Evolutionary conservation across 2,888 invertebrate genomes (phyloP).

Genomic region (Pherbina coryleti): DNA sequence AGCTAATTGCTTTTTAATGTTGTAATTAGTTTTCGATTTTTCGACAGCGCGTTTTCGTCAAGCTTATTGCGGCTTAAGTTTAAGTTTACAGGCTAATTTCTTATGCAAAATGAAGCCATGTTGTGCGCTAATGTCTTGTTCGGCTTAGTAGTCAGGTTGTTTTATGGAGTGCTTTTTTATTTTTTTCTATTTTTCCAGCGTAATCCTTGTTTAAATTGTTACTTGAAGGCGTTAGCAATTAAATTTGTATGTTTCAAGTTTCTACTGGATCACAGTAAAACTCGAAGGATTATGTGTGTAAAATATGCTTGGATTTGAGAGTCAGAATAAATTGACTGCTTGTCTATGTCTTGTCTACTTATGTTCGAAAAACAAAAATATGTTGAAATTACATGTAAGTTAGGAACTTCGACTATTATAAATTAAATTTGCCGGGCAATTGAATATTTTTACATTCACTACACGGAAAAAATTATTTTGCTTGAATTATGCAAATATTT

Average conservation of each 20-base stretch:
- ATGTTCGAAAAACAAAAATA: too few species aligned
- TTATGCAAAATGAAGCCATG: slow-evolving; percentile 60
- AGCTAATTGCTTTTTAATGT: slow-evolving; percentile 67
- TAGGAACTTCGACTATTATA: too few species aligned
- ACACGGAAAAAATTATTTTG: too few species aligned
- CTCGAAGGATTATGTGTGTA: too few species aligned
- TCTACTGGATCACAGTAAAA: neutral
- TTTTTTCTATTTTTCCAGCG: neutral
- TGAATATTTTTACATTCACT: too few species aligned
- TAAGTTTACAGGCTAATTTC: slow-evolving; percentile 67
- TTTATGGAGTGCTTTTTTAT: neutral
- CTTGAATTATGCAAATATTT: too few species aligned
- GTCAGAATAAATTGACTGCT: too few species aligned
- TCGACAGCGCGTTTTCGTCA: slow-evolving; percentile 26
- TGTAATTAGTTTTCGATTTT: slow-evolving; percentile 43
- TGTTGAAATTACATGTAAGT: too few species aligned
- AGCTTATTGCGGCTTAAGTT: slow-evolving; percentile 66
- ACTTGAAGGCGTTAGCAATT: slow-evolving; percentile 55
- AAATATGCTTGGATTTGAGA: too few species aligned
- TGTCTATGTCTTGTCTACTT: too few species aligned
- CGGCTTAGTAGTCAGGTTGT: slow-evolving; percentile 21
- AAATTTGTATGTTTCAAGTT: slow-evolving; percentile 7
- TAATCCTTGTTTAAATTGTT: slow-evolving; percentile 55
- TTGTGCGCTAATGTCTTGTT: slow-evolving; percentile 50
- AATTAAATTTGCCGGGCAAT: too few species aligned